Percentiles rank a stretch among this genome's conserved stretches.
Evolutionary conservation across 2,113 vertebrate species (phyloP).

Genomic region (Laticauda laticaudata): DNA sequence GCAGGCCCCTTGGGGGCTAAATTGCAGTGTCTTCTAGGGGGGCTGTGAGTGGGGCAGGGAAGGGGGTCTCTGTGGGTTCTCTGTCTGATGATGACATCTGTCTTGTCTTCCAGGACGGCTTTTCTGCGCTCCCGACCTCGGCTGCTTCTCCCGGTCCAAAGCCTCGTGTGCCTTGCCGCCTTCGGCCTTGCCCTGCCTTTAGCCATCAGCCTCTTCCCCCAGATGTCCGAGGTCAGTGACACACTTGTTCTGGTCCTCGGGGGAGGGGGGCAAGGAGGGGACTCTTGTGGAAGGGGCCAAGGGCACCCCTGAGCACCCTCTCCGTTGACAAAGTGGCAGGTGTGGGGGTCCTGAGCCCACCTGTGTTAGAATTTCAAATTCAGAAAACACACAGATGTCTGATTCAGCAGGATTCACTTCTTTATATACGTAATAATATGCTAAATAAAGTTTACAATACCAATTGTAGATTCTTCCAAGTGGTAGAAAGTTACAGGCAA

Average conservation of each 20-base stretch:
- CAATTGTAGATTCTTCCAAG: no score
- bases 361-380: not conserved
- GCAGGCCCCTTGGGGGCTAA: not conserved
- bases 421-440: no score
- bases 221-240: constrained; percentile 90
- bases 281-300: not conserved
- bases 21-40: not conserved
- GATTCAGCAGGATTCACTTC: no score
- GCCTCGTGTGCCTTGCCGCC: constrained; percentile 87
- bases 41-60: no score
- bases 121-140: constrained; percentile 77
- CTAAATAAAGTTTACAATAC: no score
- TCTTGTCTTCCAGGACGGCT: constrained; percentile 72
- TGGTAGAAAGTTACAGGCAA: no score
- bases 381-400: no score
- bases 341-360: not conserved
- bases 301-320: not conserved
- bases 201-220: constrained; percentile 95
- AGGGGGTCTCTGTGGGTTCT: rapidly evolving
- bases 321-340: not conserved
- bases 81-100: constrained; percentile 15
- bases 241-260: not conserved
- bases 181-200: constrained; percentile 89
- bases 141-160: constrained; percentile 85
- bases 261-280: no score